A percentile compares a stretch with the other conserved stretches of the same genome.
Conservation (phyloP, 2,113 vertebrate genomes). For the Asarcornis scutulata region DNA sequence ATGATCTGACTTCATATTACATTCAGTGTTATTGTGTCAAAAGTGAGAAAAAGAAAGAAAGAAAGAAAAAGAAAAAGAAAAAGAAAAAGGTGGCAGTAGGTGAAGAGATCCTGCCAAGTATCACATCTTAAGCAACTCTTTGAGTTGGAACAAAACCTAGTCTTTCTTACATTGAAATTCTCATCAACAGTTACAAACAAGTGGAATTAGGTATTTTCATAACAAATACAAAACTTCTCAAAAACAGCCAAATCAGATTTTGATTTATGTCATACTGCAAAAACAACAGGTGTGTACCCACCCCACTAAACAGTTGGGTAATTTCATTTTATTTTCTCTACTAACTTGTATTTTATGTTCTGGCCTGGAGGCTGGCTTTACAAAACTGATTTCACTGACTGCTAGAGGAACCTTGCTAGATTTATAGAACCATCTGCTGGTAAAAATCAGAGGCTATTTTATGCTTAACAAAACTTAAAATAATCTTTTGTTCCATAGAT, state of each 20-base stretch:
- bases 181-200: constrained; percentile 42
- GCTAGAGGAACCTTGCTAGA: constrained; percentile 18
- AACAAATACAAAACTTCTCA: constrained; percentile 14
- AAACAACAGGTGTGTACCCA: neutral
- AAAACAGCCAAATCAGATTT: constrained; percentile 10
- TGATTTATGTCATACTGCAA: neutral
- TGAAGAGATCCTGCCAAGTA: neutral
- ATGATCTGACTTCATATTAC: constrained; percentile 59
- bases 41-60: neutral
- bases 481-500: constrained; percentile 52
- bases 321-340: constrained; percentile 17
- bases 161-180: neutral
- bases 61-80: neutral
- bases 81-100: neutral
- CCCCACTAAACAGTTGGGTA: neutral
- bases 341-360: constrained; percentile 2
- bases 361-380: neutral
- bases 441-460: constrained; percentile 32
- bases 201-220: neutral
- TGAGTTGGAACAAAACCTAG: neutral
- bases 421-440: constrained; percentile 32
- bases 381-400: constrained; percentile 37
- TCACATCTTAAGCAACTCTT: neutral
- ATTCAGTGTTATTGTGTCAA: constrained; percentile 52
- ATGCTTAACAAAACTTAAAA: constrained; percentile 47